Base-by-base conservation (phyloP, 2,113 vertebrate genomes). In the Calidris pugnax region DNA sequence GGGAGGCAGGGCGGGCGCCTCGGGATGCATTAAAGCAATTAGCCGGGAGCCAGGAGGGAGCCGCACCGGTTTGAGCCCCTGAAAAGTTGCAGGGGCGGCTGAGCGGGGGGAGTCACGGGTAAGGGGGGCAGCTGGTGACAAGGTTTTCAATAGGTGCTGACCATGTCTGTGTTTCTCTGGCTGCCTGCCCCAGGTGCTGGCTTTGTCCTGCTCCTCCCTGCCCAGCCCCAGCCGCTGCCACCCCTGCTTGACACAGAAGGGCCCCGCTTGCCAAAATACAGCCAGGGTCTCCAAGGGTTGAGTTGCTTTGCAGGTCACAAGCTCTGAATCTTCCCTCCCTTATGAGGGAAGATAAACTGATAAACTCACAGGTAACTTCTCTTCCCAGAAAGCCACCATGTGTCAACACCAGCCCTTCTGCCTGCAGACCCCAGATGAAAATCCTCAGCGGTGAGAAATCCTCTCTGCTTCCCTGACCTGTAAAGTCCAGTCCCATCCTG, bases 1-100 rank as follows among this genome's bases (percentile, higher is more conserved):
- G 95, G 78, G 83, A 77, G 60, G 93, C 94, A 75, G 95, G 63
- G 84, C 75, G 17, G 90, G 86, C 47, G n/a, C 92, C 93, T 87
- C 39, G 59, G 77, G 96, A 84, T 87, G 96, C 96, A 97, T 97
- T 97, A 92, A 94, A 94, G 95, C 96, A 84, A 97, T 98, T 97
- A 97, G 90, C 93, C 35, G 0, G n/a, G 22, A 94, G 94, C 6
- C 1, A 47, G 60, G n/a, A 71, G 91, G 80, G 14, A 88, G 87
- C 16, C 1, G 60, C 60, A 10, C 66, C 4, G 43, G 67, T n/a
- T 82, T 94, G 68, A 95, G 45, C 85, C 87, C 93, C 86, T 2
- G 7, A 83, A 96, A 97, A 88, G 33, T 37, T 84, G 33, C 28
- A 28, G 0, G 2, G 47, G 60, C 7, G 2, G 43, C 39, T 56